A percentile compares a stretch with the other conserved stretches of the same genome.
Evolutionary conservation across 2,113 vertebrate genomes (phyloP).

Genomic region (Sinocyclocheilus anophthalmus): DNA sequence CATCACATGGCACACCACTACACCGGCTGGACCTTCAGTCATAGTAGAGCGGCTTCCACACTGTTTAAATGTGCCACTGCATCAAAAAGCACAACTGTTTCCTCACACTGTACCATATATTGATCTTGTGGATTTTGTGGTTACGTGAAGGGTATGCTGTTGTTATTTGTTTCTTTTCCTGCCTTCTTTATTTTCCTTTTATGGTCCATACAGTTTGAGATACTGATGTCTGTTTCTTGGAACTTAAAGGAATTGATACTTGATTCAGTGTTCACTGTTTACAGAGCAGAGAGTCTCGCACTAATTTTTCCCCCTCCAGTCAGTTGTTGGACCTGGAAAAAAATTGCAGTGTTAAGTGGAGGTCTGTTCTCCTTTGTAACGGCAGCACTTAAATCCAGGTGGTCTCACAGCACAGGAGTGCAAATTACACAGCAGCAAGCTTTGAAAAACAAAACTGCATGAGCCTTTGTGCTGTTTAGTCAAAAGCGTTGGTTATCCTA

Average conservation of each 20-base stretch:
- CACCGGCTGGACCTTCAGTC: slow-evolving; percentile 20
- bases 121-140: slow-evolving; percentile 65
- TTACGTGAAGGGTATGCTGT: background rate
- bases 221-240: slow-evolving; percentile 54
- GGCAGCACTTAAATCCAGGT: slow-evolving; percentile 33
- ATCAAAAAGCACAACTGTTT: slow-evolving; percentile 58
- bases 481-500: slow-evolving; percentile 31
- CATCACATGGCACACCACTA: slow-evolving; percentile 63
- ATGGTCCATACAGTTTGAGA: slow-evolving; percentile 47
- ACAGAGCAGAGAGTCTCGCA: slow-evolving; percentile 17
- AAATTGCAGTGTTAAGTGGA: background rate
- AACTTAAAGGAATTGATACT: slow-evolving; percentile 56
- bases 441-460: slow-evolving; percentile 10
- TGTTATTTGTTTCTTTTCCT: slow-evolving; percentile 38
- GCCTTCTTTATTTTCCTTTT: slow-evolving; percentile 18
- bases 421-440: slow-evolving; percentile 21
- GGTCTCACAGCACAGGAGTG: slow-evolving; percentile 22
- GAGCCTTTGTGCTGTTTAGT: background rate
- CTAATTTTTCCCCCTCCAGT: slow-evolving; percentile 24
- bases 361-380: slow-evolving; percentile 29
- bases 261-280: slow-evolving; percentile 48
- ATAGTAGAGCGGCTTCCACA: slow-evolving; percentile 55
- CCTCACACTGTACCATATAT: slow-evolving; percentile 62
- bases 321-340: slow-evolving; percentile 12
- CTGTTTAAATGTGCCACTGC: slow-evolving; percentile 41